A percentile compares a stretch with the other conserved stretches of the same genome.
Evolutionary conservation across 2,888 invertebrate species (phyloP).

Genomic region (Leucophenga montana): DNA sequence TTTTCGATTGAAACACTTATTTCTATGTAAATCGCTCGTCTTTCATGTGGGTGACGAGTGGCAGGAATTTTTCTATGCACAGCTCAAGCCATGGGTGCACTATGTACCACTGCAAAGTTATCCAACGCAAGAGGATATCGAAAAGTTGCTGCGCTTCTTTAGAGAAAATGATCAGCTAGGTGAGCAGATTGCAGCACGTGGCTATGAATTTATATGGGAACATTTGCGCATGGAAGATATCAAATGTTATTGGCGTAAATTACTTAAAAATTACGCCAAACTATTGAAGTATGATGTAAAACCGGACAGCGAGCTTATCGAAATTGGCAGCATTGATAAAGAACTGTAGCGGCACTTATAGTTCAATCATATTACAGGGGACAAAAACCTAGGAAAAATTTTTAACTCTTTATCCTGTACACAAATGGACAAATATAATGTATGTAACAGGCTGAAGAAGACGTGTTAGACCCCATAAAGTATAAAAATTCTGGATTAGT

Average conservation of each 20-base stretch:
- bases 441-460: too few relatives aligned
- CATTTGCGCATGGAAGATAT: conserved; percentile 88
- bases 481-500: too few relatives aligned
- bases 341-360: conserved; percentile 44
- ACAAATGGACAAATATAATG: too few relatives aligned
- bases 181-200: conserved; percentile 85
- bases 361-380: too few relatives aligned
- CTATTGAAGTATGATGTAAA: conserved; percentile 80
- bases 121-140: conserved; percentile 80
- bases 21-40: conserved; percentile 92
- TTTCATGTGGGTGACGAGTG: conserved; percentile 96
- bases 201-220: conserved; percentile 87
- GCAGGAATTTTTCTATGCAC: conserved; percentile 94
- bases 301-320: conserved; percentile 77
- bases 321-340: conserved; percentile 67
- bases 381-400: too few relatives aligned
- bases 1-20: conserved; percentile 95
- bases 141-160: conserved; percentile 83
- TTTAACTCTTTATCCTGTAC: too few relatives aligned
- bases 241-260: conserved; percentile 88
- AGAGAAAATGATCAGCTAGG: conserved; percentile 83
- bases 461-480: too few relatives aligned
- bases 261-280: conserved; percentile 83
- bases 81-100: conserved; percentile 95
- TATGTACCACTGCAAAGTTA: conserved; percentile 88